These are phyloP conservation scores for Python bivittatus DNA, from an alignment of 2,113 vertebrate species.

Conservation along the genomic window DNA sequence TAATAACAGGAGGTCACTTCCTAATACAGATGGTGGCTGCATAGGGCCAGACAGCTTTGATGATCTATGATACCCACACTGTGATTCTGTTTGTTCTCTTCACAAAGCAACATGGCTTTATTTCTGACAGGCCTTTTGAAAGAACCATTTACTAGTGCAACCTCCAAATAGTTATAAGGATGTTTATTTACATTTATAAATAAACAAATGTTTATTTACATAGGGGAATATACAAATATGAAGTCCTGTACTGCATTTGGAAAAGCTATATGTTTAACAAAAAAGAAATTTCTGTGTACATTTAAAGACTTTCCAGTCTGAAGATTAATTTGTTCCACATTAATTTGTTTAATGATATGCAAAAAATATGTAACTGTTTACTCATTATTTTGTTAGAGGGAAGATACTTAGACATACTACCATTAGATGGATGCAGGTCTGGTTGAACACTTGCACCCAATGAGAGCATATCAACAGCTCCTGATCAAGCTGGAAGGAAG, in stretches of 20 bases:
- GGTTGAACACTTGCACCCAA: background rate
- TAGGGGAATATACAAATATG: background rate
- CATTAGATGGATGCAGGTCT: background rate
- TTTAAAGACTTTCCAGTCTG: background rate
- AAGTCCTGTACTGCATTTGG: background rate
- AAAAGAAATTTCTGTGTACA: background rate
- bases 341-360: background rate
- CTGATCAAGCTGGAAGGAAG: background rate
- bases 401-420: background rate
- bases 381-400: background rate
- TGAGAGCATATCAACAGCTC: background rate
- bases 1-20: constrained; percentile 1
- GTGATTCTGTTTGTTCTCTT: constrained; percentile 9
- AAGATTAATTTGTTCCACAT: background rate
- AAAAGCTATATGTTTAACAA: background rate
- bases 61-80: background rate
- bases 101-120: background rate
- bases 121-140: background rate
- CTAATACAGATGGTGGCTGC: background rate
- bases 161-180: background rate
- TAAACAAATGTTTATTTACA: background rate
- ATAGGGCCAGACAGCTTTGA: background rate
- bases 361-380: background rate
- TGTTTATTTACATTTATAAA: background rate
- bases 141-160: background rate